These are phyloP conservation scores for Diadumene lineata DNA, from an alignment of 92 coral and sea anemone species.

Conservation along the genomic window DNA sequence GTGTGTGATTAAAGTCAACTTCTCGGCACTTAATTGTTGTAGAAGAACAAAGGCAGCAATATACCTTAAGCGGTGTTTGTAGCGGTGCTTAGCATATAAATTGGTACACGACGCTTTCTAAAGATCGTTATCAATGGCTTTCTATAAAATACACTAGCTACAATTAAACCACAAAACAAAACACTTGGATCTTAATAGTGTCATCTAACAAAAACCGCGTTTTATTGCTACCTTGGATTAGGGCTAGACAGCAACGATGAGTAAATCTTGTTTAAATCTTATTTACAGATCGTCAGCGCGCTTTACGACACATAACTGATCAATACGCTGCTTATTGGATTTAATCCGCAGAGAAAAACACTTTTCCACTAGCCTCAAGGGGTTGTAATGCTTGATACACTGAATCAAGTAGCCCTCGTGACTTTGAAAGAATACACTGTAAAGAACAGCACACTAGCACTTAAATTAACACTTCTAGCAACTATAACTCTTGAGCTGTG, in stretches of 20 bases:
- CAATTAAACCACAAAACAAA: background rate
- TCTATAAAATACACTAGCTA: conserved; percentile 28
- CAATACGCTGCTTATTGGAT: no score
- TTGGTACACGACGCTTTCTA: conserved; percentile 13
- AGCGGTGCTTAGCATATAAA: conserved; percentile 32
- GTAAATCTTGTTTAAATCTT: no score
- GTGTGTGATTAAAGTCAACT: background rate
- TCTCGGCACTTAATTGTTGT: conserved; percentile 20
- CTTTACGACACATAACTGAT: no score
- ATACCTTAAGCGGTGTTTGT: conserved; percentile 15
- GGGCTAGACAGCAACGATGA: no score
- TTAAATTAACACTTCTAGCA: no score
- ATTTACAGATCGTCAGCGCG: no score
- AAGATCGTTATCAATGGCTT: conserved; percentile 25
- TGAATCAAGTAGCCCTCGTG: conserved; percentile 24
- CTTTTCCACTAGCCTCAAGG: no score
- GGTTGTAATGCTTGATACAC: no score
- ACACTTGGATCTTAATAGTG: background rate
- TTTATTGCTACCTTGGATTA: conserved; percentile 4
- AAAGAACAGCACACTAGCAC: background rate
- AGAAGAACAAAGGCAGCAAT: conserved; percentile 5
- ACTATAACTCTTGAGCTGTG: no score
- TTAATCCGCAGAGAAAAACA: no score
- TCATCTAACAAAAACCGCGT: conserved; percentile 5
- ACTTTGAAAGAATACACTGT: background rate